Base-by-base conservation (phyloP, 2,888 invertebrate species). In the Noctua comes region DNA sequence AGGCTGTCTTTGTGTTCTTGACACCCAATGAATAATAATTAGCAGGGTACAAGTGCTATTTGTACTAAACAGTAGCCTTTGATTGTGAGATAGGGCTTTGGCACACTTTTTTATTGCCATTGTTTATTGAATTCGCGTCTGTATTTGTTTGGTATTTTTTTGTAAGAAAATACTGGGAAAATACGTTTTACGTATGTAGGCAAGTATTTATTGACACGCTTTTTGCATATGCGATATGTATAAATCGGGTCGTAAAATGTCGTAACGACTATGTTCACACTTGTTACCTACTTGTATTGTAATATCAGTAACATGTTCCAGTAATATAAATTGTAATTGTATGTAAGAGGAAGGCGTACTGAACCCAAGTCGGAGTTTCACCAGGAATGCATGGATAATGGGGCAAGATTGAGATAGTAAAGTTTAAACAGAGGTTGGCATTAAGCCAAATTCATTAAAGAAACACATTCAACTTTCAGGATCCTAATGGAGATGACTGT, bases 1-100 rank as follows among this genome's bases (percentile, higher is more conserved):
- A 94, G 94, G 94, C 85, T 89, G 80, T 68, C 68, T 83, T 85
- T 83, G 88, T 89, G 93, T 85, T 93, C 94, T 94, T 93, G 93
- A 95, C 94, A 94, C 86, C 90, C 88, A 91, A 94, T 90, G 90
- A 91, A 91, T 92, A 89, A 88, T 89, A 92, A 92, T 92, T 90
- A 91, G 88, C 87, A 80, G 80, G 84, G 77, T 80, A 84, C 81
- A 81, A 77, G 79, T 83, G 64, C 73, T 70, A 84, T 82, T 83
- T 76, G 71, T 71, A 75, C 64, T 36, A 65, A 76, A 76, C 84
- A 73, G 77, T 59, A 76, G 64, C 51, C 57, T 78, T 80, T 87
- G 77, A 86, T 87, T 86, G 79, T 74, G 57, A 48, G 79, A 78
- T 76, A 72, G 59, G 64, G 64, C 40, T 78, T 77, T 68, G 57